Conservation (phyloP, 2,888 invertebrate species). For the Buathra laborator region DNA sequence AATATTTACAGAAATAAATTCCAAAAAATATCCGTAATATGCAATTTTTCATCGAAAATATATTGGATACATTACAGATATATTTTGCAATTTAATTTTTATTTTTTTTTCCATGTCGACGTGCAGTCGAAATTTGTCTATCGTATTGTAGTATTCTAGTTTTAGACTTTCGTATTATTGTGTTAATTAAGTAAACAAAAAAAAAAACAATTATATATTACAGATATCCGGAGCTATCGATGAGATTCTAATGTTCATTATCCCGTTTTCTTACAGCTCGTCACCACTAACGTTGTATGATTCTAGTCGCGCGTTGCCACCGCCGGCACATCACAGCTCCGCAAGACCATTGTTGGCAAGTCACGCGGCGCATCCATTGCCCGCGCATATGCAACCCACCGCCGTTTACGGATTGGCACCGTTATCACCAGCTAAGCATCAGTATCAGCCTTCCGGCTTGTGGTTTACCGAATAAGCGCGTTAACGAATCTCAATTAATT, state of each 20-base stretch:
- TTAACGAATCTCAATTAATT: background rate
- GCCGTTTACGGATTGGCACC: slow-evolving; percentile 89
- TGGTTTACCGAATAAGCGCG: slow-evolving; percentile 90
- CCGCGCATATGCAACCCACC: slow-evolving; percentile 92
- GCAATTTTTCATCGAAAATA: no score
- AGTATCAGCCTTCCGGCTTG: slow-evolving; percentile 90
- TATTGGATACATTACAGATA: no score
- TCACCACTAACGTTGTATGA: slow-evolving; percentile 84
- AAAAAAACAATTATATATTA: slow-evolving; percentile 25
- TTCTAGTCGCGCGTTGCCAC: slow-evolving; percentile 89
- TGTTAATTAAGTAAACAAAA: background rate
- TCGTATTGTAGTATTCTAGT: background rate
- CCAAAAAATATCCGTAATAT: no score
- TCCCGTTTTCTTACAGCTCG: slow-evolving; percentile 83
- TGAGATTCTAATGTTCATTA: slow-evolving; percentile 78
- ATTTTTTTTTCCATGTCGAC: no score
- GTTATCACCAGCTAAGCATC: slow-evolving; percentile 90
- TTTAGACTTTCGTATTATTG: background rate
- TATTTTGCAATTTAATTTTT: no score
- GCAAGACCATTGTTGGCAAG: slow-evolving; percentile 89
- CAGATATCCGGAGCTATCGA: slow-evolving; percentile 64
- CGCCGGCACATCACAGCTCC: slow-evolving; percentile 93
- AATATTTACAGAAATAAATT: no score
- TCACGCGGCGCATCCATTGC: slow-evolving; percentile 91
- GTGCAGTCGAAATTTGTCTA: background rate